Evolutionary conservation across 2,888 invertebrate species (phyloP), one percentile per base, ranked within the genome.

Genomic region (Lasioglossum oenotherae): DNA sequence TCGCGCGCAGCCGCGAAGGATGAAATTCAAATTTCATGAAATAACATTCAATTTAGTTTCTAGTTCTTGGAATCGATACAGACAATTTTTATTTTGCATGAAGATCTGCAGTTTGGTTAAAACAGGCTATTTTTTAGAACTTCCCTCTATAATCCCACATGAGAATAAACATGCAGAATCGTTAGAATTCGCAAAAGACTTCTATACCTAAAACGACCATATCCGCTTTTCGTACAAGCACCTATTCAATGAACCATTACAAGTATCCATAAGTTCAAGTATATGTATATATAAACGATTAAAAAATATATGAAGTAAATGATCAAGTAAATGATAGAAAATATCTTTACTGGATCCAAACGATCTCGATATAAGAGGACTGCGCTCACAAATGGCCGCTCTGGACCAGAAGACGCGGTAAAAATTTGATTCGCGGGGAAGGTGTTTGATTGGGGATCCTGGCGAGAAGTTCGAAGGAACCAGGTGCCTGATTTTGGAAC

Each of bases 401-500:
- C 1, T 3, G 10, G 23, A 23, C 23, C 10, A n/a, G n/a, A 23
- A 3, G 10, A 53, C 23, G 53, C 53, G 53, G 10, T 53, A 2
- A 53, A 53, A 53, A n/a, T 53, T 53, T 53, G 10, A 53, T 53
- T 53, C n/a, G 23, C n/a, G 57, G n/a, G 12, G 4, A 57, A 57
- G 57, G 57, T 57, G 57, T 12, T n/a, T n/a, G 57, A 57, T 57
- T 57, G 57, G 57, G 57, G n/a, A 57, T 57, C 57, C n/a, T 57
- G 57, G n/a, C 4, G 16, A 57, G 44, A 44, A 57, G 57, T 57
- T 57, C 57, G n/a, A n/a, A 12, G 57, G 57, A 57, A 41, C 31
- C 49, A 19, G 31, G n/a, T 44, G 85, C 27, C 72, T 19, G 14
- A 74, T 78, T 82, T 87, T 57, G 64, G 80, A 79, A 89, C 78